phyloP scores from a whole-genome alignment of 2,797 vertebrate genomes.

The Glyptemys insculpta region DNA sequence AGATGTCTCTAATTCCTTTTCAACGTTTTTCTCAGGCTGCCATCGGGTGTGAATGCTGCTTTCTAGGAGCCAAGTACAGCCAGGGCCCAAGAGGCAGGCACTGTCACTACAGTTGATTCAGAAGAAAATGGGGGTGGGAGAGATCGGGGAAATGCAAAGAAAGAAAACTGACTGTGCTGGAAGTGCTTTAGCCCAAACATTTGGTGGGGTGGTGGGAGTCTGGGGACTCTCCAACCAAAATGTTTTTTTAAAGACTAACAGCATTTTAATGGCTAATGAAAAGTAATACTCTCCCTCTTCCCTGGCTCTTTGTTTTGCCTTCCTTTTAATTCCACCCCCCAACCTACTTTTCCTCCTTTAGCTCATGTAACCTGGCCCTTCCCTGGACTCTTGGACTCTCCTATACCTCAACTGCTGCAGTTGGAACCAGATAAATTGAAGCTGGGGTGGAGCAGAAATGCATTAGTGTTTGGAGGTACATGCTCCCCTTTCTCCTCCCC shows the following conservation, averaged over 20 bases:
- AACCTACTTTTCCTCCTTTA: neutral
- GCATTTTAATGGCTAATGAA: neutral
- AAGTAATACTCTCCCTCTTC: neutral
- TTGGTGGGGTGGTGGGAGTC: neutral
- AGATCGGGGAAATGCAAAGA: neutral
- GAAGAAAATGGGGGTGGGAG: neutral
- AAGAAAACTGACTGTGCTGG: neutral
- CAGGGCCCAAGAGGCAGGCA: conserved; percentile 22
- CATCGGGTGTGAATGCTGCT: conserved; percentile 50
- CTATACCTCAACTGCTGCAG: neutral
- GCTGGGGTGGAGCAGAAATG: neutral
- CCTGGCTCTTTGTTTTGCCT: neutral
- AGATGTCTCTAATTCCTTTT: conserved; percentile 71
- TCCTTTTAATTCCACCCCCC: neutral
- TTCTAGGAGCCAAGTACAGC: neutral
- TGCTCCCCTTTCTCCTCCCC: neutral
- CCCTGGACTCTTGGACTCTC: neutral
- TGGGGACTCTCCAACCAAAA: neutral
- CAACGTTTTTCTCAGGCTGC: conserved; percentile 53
- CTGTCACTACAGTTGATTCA: neutral
- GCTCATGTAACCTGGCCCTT: neutral
- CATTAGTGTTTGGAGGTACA: neutral
- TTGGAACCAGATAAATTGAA: accelerated
- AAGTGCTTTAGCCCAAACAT: neutral
- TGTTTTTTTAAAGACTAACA: neutral